Evolutionary conservation across 2,797 vertebrate species (phyloP).

Genomic region (Molossus alvarezi): DNA sequence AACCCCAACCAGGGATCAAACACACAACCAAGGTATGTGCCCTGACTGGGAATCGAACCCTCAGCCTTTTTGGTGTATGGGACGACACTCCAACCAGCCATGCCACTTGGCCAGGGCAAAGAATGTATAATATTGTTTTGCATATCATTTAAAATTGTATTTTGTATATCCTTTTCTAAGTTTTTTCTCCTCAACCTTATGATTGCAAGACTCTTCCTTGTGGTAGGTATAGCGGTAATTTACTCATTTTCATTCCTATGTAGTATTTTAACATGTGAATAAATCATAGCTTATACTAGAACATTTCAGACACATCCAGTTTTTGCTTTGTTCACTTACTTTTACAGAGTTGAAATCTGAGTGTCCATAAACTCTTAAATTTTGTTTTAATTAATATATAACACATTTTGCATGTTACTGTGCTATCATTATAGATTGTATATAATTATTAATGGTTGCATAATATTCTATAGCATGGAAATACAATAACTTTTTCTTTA

Average conservation of each 20-base stretch:
- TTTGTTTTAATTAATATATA: neutral
- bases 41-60: no score
- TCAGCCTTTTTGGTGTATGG: no score
- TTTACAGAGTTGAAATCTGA: neutral
- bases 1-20: no score
- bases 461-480: neutral
- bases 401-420: neutral
- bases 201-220: neutral
- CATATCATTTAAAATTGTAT: neutral
- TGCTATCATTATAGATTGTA: neutral
- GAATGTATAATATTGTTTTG: neutral
- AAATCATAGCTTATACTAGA: neutral
- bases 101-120: no score
- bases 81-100: no score
- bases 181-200: neutral
- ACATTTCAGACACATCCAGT: neutral
- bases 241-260: neutral
- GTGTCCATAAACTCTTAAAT: neutral
- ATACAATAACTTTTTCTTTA: neutral
- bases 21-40: no score
- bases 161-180: neutral
- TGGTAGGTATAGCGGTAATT: neutral
- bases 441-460: neutral
- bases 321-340: neutral
- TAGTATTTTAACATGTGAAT: neutral